Percentiles rank a stretch among this genome's conserved stretches.
phyloP scores from a whole-genome alignment of 1,140 invertebrate genomes.

The Platyura marginata region DNA sequence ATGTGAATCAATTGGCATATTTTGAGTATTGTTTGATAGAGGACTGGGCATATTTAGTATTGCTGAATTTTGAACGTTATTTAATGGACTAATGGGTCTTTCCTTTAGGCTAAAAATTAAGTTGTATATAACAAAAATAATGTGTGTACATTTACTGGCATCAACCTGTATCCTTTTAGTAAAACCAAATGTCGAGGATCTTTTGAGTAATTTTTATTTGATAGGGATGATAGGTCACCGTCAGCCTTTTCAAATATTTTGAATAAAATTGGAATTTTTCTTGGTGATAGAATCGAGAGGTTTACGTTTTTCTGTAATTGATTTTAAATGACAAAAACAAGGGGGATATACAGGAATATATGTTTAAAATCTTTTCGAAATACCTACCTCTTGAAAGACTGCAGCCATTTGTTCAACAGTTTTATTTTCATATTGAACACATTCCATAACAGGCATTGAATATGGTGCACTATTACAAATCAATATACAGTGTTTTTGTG shows the following conservation, averaged over 20 bases:
- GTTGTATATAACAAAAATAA: slow-evolving; percentile 6
- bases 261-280: slow-evolving; percentile 64
- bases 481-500: slow-evolving; percentile 65
- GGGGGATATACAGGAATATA: slow-evolving; percentile 1
- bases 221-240: slow-evolving; percentile 55
- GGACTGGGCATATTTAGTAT: slow-evolving; percentile 3
- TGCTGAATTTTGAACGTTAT: slow-evolving; percentile 7
- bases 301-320: slow-evolving; percentile 65
- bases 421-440: slow-evolving; percentile 47
- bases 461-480: slow-evolving; percentile 90
- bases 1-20: background rate
- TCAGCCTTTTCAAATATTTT: slow-evolving; percentile 70
- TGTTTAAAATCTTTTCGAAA: background rate
- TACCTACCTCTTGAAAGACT: slow-evolving; percentile 46
- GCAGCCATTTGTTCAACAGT: slow-evolving; percentile 54
- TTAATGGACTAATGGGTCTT: slow-evolving; percentile 47
- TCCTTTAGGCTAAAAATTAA: slow-evolving; percentile 50
- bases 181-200: slow-evolving; percentile 70
- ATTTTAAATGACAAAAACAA: no score
- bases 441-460: slow-evolving; percentile 64
- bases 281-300: slow-evolving; percentile 71
- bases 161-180: slow-evolving; percentile 46
- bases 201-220: slow-evolving; percentile 81
- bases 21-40: background rate
- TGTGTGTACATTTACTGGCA: background rate